Base-by-base conservation (phyloP, 2,113 vertebrate species). In the Oreochromis aureus region DNA sequence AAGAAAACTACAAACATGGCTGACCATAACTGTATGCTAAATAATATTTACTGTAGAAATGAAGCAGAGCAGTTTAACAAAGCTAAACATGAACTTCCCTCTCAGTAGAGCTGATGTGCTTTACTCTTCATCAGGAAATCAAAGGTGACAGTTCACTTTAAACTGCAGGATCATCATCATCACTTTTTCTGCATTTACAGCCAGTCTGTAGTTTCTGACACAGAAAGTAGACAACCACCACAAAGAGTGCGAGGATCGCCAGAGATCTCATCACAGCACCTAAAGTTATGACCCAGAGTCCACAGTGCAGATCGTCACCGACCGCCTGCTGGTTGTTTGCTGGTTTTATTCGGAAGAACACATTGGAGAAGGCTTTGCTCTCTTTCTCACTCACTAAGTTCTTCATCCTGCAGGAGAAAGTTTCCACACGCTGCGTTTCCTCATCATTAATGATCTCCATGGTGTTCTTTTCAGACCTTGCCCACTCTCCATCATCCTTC, bases 341-440 rank as follows among this genome's bases (percentile, higher is more conserved):
- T 7, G 3, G 10, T 12, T 34, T 63, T 6, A n/a, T 63, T 36
- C 4, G 9, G 41, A 89, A 81, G 0, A n/a, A n/a, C n/a, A n/a
- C n/a, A n/a, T n/a, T n/a, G 27, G 61, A 34, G 54, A 5, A 0
- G 6, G 36, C 3, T 0, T 6, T 1, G 27, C 87, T 93, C 0
- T 55, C 18, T 4, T 39, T 2, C 19, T 5, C 0, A 2, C 80
- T 76, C 10, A 91, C 4, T 1, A 0, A 15, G 0, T 48, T 48
- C 3, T 16, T 16, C 4, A 48, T 48, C 1, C 46, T 48, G 15
- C 46, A 48, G 46, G 6, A 1, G 3, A 48, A 48, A 0, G 15
- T 18, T 48, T 18, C 0, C 46, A 16, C 46, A 15, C 15, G n/a
- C 24, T 24, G 24, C 3, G 24, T 24, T 24, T 24, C 24, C 3